Conservation (phyloP, 1,140 invertebrate species). For the Microplitis demolitor region DNA sequence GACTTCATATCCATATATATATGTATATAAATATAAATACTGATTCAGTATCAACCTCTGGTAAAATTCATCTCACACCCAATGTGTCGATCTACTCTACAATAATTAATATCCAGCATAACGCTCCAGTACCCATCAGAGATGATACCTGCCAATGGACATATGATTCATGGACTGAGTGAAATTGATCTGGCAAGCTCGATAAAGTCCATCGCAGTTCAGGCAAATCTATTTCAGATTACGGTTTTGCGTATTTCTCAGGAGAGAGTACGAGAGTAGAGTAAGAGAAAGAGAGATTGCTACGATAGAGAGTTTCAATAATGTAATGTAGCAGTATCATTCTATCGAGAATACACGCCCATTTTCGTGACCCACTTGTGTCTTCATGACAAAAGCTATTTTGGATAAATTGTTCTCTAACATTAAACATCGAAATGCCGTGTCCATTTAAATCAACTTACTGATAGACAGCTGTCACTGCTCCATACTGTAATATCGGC, state of each 20-base stretch:
- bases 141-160: neutral
- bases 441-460: neutral
- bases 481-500: neutral
- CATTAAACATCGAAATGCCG: neutral
- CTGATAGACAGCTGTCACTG: neutral
- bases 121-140: neutral
- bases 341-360: neutral
- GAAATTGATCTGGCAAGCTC: constrained; percentile 1
- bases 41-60: no score
- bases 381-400: constrained; percentile 3
- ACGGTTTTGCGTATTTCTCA: neutral
- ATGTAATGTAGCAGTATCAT: neutral
- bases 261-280: neutral
- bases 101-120: neutral
- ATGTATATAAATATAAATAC: neutral
- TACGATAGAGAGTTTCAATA: neutral
- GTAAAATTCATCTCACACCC: no score
- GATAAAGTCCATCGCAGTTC: neutral
- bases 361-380: neutral
- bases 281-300: no score
- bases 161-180: neutral
- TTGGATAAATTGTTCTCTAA: neutral
- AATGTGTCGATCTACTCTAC: neutral
- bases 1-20: constrained; percentile 5
- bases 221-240: constrained; percentile 6